Conservation (phyloP, 2,888 invertebrate genomes). For the Drosophila fulvimacula region DNA sequence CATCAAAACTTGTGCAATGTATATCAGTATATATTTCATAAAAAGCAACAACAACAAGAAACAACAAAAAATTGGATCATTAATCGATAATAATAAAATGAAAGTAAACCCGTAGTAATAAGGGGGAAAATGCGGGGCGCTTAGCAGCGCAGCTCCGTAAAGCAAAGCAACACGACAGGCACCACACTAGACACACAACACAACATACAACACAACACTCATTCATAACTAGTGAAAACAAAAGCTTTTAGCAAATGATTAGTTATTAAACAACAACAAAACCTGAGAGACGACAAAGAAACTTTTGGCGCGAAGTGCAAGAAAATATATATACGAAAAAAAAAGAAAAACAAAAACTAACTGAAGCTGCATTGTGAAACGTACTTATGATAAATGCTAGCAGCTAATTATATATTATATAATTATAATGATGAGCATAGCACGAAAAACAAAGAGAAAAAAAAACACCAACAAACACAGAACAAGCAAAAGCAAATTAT, state of each 20-base stretch:
- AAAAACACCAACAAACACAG: constrained; percentile 33
- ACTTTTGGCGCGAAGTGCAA: constrained; percentile 40
- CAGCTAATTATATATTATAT: constrained; percentile 52
- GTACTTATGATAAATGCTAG: constrained; percentile 79
- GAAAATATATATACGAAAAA: constrained; percentile 15
- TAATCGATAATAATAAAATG: constrained; percentile 21
- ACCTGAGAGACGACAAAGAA: constrained; percentile 28
- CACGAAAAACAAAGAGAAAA: constrained; percentile 28
- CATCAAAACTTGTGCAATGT: constrained; percentile 58
- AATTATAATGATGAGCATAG: constrained; percentile 30
- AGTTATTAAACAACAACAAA: constrained; percentile 34
- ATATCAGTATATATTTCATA: constrained; percentile 59
- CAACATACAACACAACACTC: constrained; percentile 18
- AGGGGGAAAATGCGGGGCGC: constrained; percentile 30
- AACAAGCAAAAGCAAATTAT: constrained; percentile 8
- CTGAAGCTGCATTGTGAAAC: constrained; percentile 75
- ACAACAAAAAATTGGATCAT: constrained; percentile 7
- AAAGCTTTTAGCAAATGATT: constrained; percentile 70
- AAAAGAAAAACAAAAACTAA: constrained; percentile 39
- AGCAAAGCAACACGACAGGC: constrained; percentile 6
- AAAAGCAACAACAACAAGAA: constrained; percentile 15
- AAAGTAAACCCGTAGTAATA: constrained; percentile 10
- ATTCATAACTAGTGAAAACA: constrained; percentile 39
- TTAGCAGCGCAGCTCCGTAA: constrained; percentile 32
- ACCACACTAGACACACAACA: constrained; percentile 15